Evolutionary conservation across 2,797 vertebrate species (phyloP).

Genomic region (Anomalospiza imberbis): DNA sequence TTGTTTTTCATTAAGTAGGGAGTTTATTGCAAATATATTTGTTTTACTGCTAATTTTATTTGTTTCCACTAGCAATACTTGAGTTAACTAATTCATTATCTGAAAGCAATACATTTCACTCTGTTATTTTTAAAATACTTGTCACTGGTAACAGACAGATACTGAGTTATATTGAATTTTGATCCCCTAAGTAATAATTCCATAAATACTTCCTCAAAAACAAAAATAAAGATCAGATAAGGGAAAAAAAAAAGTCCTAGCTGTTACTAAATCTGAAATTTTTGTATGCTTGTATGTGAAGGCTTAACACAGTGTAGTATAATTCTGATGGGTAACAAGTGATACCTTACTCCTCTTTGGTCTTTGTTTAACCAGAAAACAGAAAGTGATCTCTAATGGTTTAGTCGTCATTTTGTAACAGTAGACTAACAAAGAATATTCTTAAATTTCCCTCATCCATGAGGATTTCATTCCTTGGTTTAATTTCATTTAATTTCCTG

Average conservation of each 20-base stretch:
- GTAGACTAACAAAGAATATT: neutral
- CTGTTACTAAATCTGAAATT: neutral
- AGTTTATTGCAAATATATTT: neutral
- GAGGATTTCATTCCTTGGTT: neutral
- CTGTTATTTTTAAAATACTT: neutral
- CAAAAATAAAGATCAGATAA: neutral
- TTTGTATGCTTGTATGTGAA: neutral
- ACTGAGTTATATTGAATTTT: neutral
- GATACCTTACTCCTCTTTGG: neutral
- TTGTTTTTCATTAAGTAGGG: neutral
- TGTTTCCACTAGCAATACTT: neutral
- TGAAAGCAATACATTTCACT: neutral
- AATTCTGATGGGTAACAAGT: neutral
- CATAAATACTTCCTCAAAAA: neutral
- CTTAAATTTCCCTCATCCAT: neutral
- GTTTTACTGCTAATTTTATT: neutral
- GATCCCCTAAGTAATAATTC: neutral
- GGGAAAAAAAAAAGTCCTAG: neutral
- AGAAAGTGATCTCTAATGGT: neutral
- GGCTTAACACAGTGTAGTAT: neutral
- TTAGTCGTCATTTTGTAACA: neutral
- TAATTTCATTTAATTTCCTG: neutral
- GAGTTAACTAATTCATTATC: neutral
- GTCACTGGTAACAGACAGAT: neutral
- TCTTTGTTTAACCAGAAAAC: neutral